Evolutionary conservation across 2,797 vertebrate genomes (phyloP), one percentile per base, ranked within the genome.

Genomic region (Odontamblyopus lacepedii): DNA sequence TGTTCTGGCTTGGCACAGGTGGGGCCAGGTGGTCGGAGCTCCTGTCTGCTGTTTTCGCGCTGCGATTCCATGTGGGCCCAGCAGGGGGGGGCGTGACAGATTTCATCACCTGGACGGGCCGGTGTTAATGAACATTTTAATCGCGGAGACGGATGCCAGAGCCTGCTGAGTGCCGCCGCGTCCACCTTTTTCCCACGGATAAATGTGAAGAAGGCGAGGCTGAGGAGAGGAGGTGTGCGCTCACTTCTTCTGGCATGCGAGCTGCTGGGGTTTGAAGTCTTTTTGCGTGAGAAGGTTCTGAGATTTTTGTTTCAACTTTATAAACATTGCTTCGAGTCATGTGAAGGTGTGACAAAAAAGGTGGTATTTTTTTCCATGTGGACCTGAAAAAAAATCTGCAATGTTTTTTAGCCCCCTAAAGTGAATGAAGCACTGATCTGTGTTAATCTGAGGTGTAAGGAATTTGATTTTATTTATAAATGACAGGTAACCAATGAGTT

Each of bases 121-220:
- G 0, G 87, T 84, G 91, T 91, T 94, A 92, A 94, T 93, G 85
- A 94, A 94, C 87, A 91, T 93, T 95, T 94, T 94, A 93, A 94
- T 95, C 85, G 90, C 84, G 81, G 70, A 66, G 18, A 71, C 3
- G 65, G 66, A 57, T 63, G 85, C 87, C 86, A 83, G 77, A 67
- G 67, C 81, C 81, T 70, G 86, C 88, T 81, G 82, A 67, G 81
- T 61, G 73, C 79, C 78, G 56, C 76, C 70, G 30, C 48, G 48
- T 75, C 73, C 55, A 11, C 82, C 74, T 75, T 70, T 77, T 72
- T 76, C 50, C 72, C n/a, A 2, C 35, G 68, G 85, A 88, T 80
- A 79, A 87, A 86, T 82, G 70, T 79, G 84, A 82, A 84, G 75
- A 67, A 76, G 59, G 57, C 4, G 1, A 1, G 11, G 59, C 53